A percentile compares a stretch with the other conserved stretches of the same genome.
Evolutionary conservation across 1,140 invertebrate species (phyloP).

Genomic region (Diachasmimorpha longicaudata): DNA sequence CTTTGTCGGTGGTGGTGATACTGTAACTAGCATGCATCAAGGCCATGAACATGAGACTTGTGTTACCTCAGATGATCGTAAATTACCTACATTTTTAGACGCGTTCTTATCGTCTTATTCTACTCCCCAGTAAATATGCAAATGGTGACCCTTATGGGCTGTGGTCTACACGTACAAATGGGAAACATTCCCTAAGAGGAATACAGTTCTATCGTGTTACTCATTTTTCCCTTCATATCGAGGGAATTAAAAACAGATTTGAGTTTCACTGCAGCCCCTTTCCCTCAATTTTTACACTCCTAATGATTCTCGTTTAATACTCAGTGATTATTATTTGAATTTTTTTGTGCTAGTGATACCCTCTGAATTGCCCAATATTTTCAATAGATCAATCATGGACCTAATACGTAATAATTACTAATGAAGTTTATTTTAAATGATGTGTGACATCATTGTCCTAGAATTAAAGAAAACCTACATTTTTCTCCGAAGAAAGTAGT

Average conservation of each 20-base stretch:
- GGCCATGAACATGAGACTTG: constrained; percentile 16
- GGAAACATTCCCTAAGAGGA: neutral
- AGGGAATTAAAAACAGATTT: neutral
- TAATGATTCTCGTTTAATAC: too few species aligned
- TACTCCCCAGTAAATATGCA: constrained; percentile 9
- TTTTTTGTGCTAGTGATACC: too few species aligned
- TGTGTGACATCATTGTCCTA: too few species aligned
- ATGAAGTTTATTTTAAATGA: too few species aligned
- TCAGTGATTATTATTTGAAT: too few species aligned
- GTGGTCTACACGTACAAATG: neutral
- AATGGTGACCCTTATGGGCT: neutral
- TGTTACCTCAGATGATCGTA: constrained; percentile 21
- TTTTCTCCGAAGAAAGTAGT: too few species aligned
- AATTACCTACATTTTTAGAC: constrained; percentile 13
- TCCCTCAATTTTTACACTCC: too few species aligned
- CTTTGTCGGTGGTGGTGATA: constrained; percentile 1
- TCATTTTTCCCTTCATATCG: neutral
- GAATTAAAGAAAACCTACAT: too few species aligned
- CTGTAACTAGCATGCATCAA: neutral
- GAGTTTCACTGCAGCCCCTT: neutral
- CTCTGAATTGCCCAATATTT: too few species aligned
- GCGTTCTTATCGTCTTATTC: neutral
- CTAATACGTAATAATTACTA: too few species aligned
- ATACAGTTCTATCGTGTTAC: neutral
- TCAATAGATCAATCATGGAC: too few species aligned